Conservation (phyloP, 2,888 invertebrate genomes). For the Cyclophora albipunctata region DNA sequence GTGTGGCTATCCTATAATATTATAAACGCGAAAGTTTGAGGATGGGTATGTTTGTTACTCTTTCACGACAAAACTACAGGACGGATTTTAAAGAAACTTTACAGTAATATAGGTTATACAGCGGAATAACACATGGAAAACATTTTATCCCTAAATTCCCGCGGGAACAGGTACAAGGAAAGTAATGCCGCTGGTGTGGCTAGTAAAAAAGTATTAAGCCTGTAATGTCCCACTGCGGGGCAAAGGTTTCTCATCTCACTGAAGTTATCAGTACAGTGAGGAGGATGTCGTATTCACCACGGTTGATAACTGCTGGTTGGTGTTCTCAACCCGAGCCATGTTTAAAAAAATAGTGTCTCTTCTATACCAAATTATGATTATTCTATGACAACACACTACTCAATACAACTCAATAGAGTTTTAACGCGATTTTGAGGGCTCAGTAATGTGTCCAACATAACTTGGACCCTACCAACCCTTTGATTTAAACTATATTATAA, state of each 20-base stretch:
- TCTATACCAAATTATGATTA: conserved; percentile 5
- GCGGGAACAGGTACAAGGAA: not conserved
- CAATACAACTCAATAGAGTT: conserved; percentile 54
- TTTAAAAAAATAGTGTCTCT: not conserved
- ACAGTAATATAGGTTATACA: too few relatives aligned
- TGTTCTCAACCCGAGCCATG: not conserved
- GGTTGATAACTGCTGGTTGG: not conserved
- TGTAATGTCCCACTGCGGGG: too few relatives aligned
- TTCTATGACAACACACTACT: conserved; percentile 30
- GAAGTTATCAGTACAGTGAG: too few relatives aligned
- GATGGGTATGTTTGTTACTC: too few relatives aligned
- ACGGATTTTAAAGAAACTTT: too few relatives aligned
- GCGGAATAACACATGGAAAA: too few relatives aligned
- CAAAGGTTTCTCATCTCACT: too few relatives aligned
- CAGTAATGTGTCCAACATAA: conserved; percentile 48
- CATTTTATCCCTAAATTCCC: too few relatives aligned
- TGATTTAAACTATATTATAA: conserved; percentile 24
- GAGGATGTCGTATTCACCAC: too few relatives aligned
- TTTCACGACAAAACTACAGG: too few relatives aligned
- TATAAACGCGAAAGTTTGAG: too few relatives aligned
- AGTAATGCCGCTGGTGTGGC: not conserved
- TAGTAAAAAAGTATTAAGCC: not conserved
- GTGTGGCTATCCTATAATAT: not conserved
- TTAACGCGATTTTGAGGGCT: conserved; percentile 68
- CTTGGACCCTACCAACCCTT: conserved; percentile 21